A percentile compares a stretch with the other conserved stretches of the same genome.
phyloP scores from a whole-genome alignment of 2,797 vertebrate species.

The Spinus olivaceus region DNA sequence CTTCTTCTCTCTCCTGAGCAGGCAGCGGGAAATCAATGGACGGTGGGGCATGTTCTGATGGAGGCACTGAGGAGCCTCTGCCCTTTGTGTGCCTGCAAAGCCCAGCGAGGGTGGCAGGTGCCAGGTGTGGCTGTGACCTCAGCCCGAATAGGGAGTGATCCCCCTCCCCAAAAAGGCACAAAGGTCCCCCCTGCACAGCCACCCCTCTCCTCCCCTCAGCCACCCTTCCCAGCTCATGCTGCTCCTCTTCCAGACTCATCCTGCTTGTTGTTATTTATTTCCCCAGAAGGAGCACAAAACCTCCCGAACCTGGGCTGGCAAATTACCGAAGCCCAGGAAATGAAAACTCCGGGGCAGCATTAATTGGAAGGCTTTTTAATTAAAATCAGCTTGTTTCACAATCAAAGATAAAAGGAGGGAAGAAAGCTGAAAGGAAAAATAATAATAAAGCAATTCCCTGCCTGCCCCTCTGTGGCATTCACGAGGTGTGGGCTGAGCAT shows the following conservation, averaged over 20 bases:
- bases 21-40: background rate
- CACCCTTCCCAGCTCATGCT: background rate
- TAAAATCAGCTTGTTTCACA: conserved; percentile 65
- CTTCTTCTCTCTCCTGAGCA: background rate
- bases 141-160: fast-evolving
- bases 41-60: fast-evolving
- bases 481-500: conserved; percentile 8
- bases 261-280: conserved; percentile 6
- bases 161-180: fast-evolving
- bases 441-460: conserved; percentile 20
- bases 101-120: fast-evolving
- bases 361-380: conserved; percentile 71
- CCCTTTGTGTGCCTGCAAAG: background rate
- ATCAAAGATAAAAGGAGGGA: conserved; percentile 63
- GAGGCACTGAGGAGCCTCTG: background rate
- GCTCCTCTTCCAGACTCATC: background rate
- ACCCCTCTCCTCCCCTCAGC: background rate
- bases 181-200: background rate
- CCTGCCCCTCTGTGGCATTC: conserved; percentile 41
- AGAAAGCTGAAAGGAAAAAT: conserved; percentile 23
- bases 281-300: conserved; percentile 28
- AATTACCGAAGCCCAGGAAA: conserved; percentile 59
- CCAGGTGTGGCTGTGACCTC: background rate
- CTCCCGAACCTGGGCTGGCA: conserved; percentile 39
- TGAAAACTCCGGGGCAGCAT: conserved; percentile 57